These are phyloP conservation scores for Zeuzera pyrina DNA, from an alignment of 2,888 invertebrate genomes.

Conservation along the genomic window DNA sequence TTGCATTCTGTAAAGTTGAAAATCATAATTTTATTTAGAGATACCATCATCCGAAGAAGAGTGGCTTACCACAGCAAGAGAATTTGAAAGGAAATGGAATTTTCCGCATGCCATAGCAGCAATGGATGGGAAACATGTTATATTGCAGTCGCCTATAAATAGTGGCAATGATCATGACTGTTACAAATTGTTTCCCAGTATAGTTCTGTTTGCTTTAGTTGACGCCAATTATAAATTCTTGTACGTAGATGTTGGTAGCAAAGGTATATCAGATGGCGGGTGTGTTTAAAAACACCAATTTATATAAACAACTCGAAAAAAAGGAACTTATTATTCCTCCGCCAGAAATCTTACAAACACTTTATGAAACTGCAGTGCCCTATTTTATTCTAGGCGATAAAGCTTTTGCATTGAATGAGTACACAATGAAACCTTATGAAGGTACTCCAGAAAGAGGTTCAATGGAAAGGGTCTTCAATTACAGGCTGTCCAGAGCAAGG, in stretches of 20 bases:
- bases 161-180: conserved; percentile 21
- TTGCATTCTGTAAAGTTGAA: conserved; percentile 11
- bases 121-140: conserved; percentile 16
- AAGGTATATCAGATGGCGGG: conserved; percentile 18
- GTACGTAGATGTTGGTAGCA: conserved; percentile 20
- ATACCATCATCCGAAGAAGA: conserved; percentile 12
- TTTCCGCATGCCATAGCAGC: conserved; percentile 13
- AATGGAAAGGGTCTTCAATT: conserved; percentile 1
- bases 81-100: conserved; percentile 10
- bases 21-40: conserved; percentile 14
- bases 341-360: conserved; percentile 8
- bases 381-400: background rate
- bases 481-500: background rate
- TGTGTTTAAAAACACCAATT: conserved; percentile 16
- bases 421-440: conserved; percentile 11
- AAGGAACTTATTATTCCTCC: conserved; percentile 13
- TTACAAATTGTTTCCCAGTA: conserved; percentile 22
- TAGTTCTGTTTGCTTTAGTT: conserved; percentile 7
- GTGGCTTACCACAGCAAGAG: conserved; percentile 10
- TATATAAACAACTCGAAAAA: conserved; percentile 15
- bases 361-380: background rate
- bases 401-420: conserved; percentile 8
- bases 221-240: conserved; percentile 27
- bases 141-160: conserved; percentile 11
- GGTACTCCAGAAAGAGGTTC: conserved; percentile 9